Evolutionary conservation across 2,797 vertebrate genomes (phyloP).

Genomic region (Syndactyla subalaris): DNA sequence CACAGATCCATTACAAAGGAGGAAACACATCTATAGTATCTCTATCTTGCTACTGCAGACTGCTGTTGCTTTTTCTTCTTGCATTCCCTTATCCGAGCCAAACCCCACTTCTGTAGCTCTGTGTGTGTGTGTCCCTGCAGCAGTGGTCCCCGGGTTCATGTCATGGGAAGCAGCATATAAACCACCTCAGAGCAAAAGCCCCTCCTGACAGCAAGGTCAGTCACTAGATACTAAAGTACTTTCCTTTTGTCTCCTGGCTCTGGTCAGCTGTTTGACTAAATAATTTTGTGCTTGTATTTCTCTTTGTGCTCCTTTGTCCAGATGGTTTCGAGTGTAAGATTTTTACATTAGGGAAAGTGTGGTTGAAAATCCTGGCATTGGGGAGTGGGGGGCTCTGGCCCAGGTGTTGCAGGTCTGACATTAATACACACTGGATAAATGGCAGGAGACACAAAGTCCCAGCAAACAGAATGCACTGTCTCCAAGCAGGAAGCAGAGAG

Average conservation of each 20-base stretch:
- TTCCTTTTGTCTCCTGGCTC: background rate
- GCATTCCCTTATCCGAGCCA: background rate
- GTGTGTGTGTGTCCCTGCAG: background rate
- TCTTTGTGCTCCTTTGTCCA: rapidly evolving
- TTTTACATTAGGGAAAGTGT: background rate
- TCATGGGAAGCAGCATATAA: background rate
- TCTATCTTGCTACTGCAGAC: background rate
- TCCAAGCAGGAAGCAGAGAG: background rate
- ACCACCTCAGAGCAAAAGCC: background rate
- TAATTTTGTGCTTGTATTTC: background rate
- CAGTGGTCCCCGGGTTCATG: background rate
- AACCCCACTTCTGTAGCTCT: background rate
- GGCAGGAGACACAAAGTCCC: background rate
- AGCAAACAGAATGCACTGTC: background rate
- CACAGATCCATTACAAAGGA: background rate
- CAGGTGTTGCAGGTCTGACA: background rate
- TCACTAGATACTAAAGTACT: background rate
- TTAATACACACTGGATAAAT: rapidly evolving
- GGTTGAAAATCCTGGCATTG: background rate
- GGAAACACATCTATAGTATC: background rate
- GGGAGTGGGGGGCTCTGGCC: background rate
- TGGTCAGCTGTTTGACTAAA: background rate
- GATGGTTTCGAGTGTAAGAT: background rate
- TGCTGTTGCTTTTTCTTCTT: background rate
- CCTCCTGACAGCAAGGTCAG: background rate